phyloP scores from a whole-genome alignment of 2,113 vertebrate species.

The Odontesthes bonariensis region DNA sequence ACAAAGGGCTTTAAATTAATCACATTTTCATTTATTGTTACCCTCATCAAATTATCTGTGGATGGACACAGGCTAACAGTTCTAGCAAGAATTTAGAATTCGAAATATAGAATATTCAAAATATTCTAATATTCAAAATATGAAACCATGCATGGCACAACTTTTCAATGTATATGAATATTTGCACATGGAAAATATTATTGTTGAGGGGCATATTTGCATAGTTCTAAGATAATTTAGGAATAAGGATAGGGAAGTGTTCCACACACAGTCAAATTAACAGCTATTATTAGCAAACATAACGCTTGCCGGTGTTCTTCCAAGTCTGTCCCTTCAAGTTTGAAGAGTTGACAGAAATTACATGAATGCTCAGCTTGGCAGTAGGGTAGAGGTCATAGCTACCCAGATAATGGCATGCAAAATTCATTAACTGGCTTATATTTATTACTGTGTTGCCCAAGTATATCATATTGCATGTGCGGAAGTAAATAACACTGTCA shows the following conservation, averaged over 20 bases:
- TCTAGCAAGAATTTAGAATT: too few species aligned
- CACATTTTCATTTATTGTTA: too few species aligned
- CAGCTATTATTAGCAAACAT: background rate
- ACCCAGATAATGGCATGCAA: background rate
- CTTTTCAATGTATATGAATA: too few species aligned
- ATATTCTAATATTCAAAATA: too few species aligned
- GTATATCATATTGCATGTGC: background rate
- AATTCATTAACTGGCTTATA: background rate
- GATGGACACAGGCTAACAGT: too few species aligned
- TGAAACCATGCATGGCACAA: accelerated
- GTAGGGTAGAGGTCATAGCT: background rate
- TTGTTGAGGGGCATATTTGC: too few species aligned
- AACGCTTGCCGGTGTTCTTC: background rate
- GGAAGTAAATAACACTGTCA: background rate
- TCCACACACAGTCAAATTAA: too few species aligned
- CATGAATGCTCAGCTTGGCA: background rate
- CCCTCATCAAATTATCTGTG: too few species aligned
- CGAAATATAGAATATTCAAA: too few species aligned
- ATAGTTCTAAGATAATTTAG: too few species aligned
- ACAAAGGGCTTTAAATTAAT: background rate
- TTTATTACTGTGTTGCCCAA: background rate
- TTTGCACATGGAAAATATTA: too few species aligned
- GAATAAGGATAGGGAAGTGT: too few species aligned
- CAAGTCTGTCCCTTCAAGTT: background rate
- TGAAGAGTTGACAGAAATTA: background rate